These are phyloP conservation scores for Odontophorus gujanensis DNA, from an alignment of 2,113 vertebrate genomes.

Conservation along the genomic window DNA sequence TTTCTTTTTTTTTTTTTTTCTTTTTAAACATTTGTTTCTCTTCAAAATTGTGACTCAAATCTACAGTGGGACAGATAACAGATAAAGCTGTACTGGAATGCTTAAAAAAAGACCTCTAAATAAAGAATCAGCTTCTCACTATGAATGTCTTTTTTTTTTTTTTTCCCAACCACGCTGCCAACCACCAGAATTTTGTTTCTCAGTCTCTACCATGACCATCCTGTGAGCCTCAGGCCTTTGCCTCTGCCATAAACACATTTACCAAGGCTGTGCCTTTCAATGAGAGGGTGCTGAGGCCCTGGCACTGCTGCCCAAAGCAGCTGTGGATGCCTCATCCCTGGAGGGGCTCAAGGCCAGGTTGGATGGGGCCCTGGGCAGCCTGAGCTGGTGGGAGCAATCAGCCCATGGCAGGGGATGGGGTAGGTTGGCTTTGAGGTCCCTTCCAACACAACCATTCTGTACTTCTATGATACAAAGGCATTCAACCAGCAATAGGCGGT, in stretches of 20 bases:
- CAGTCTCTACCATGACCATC: not conserved
- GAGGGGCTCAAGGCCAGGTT: too few relatives aligned
- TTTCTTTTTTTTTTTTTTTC: not conserved
- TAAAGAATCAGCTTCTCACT: conserved; percentile 62
- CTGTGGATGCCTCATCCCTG: too few relatives aligned
- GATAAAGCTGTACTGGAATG: not conserved
- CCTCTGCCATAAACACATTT: not conserved
- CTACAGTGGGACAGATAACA: conserved; percentile 29
- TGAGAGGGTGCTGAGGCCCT: too few relatives aligned
- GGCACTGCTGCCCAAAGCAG: too few relatives aligned
- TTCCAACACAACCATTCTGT: too few relatives aligned
- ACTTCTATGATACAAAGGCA: not conserved
- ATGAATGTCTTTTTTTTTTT: not conserved
- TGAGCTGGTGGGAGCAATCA: too few relatives aligned
- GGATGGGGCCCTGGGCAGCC: too few relatives aligned
- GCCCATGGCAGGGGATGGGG: too few relatives aligned
- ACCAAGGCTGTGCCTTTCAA: not conserved
- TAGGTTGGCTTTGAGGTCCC: too few relatives aligned
- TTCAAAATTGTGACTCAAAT: not conserved
- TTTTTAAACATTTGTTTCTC: not conserved
- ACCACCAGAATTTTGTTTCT: not conserved
- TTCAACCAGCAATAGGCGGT: not conserved
- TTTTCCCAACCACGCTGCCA: fast-evolving
- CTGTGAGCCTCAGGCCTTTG: not conserved
- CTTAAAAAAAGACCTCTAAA: conserved; percentile 56